Base-by-base conservation (phyloP, 2,888 invertebrate species). In the Leptinotarsa juncta region DNA sequence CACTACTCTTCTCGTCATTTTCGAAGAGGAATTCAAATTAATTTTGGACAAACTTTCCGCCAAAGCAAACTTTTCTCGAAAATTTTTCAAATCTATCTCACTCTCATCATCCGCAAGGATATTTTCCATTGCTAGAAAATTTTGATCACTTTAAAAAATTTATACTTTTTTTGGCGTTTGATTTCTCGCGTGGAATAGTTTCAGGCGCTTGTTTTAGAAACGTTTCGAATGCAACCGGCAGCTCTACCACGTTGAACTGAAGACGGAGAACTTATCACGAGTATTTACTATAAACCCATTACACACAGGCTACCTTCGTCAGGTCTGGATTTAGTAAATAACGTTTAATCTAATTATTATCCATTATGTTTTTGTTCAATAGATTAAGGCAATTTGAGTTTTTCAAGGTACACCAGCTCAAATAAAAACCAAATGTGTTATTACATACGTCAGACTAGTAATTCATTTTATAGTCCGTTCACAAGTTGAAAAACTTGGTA, bases 41-140 rank as follows among this genome's bases (percentile, higher is more conserved):
- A 90, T 90, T 81, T 88, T 89, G 67, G 91, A 90, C 80, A 92
- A 85, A 66, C 90, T 89, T 85, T 92, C 92, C 76, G 91, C 91
- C 77, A 91, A 85, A 20, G 86, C 89, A 79, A 90, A 87, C 77
- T 90, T 89, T 84, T 90, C 89, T n/a, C 79, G 80, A 66, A 84
- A 80, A 69, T 80, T 79, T 62, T 75, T 77, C 32, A 78, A 62
- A 71, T 78, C 77, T 67, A 81, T 74, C 26, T 20, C 49, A 20
- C 55, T 62, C 10, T 69, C 77, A n/a, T 78, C 77, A 5, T 77
- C 75, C 15, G 69, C 48, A 3, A 72, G 62, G 57, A 20, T 50
- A 57, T 72, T 70, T 49, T 71, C 75, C 51, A 62, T 66, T 18
- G 32, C 51, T 12, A 16, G 26, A 70, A 23, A 67, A 67, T 20